A percentile compares a stretch with the other conserved stretches of the same genome.
Conservation (phyloP, 2,113 vertebrate genomes). For the Dolichallabes microphthalmus region DNA sequence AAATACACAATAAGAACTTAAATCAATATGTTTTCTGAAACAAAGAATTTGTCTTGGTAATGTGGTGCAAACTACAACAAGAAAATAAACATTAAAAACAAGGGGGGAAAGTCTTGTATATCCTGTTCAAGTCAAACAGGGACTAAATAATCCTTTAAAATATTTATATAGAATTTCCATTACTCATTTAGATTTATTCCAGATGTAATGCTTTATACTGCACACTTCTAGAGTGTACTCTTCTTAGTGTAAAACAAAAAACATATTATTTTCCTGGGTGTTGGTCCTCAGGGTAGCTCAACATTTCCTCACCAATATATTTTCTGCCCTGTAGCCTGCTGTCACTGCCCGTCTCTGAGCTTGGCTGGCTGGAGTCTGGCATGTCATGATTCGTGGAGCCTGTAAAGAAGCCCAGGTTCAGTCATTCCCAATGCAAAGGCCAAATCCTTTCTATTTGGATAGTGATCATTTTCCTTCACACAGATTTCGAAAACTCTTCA, state of each 20-base stretch:
- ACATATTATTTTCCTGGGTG: not conserved
- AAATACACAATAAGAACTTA: not conserved
- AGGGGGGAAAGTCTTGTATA: not conserved
- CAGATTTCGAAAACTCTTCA: not conserved
- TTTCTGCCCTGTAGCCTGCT: slow-evolving; percentile 69
- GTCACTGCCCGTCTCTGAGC: slow-evolving; percentile 60
- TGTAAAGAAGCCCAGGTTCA: slow-evolving; percentile 36
- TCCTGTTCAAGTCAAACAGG: too few species aligned
- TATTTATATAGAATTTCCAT: not conserved
- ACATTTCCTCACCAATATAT: slow-evolving; percentile 64
- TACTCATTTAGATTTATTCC: not conserved
- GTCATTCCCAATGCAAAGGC: not conserved
- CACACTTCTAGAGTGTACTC: not conserved
- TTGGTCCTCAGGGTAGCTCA: not conserved
- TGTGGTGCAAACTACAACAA: too few species aligned
- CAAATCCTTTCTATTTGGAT: not conserved
- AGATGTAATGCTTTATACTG: too few species aligned
- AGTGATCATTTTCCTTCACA: not conserved
- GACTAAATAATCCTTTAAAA: too few species aligned
- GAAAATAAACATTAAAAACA: not conserved
- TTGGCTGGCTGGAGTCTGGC: slow-evolving; percentile 63
- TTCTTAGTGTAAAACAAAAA: not conserved
- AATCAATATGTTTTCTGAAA: too few species aligned
- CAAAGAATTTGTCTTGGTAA: too few species aligned
- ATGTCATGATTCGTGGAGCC: slow-evolving; percentile 73